A percentile compares a stretch with the other conserved stretches of the same genome.
Conservation (phyloP, 37 sponge, comb jelly and placozoan species). For the Beroe forskalii region DNA sequence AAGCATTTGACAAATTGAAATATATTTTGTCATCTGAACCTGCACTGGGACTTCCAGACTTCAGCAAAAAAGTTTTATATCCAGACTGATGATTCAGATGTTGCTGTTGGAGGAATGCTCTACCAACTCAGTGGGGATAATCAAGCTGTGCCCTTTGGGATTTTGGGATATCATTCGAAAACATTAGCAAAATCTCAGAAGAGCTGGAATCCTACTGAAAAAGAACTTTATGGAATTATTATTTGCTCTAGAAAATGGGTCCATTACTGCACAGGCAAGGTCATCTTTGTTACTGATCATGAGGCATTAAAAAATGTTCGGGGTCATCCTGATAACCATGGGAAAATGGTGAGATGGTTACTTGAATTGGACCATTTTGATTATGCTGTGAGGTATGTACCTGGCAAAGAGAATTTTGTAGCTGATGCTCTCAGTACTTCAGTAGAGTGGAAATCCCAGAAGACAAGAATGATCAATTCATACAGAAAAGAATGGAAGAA, state of each 20-base stretch:
- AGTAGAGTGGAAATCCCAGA: too few species aligned
- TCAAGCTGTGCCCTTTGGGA: too few species aligned
- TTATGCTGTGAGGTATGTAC: background rate
- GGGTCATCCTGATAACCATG: background rate
- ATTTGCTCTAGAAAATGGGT: background rate
- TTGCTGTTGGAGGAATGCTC: slow-evolving; percentile 6
- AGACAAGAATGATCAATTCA: too few species aligned
- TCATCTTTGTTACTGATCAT: background rate
- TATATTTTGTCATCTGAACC: background rate
- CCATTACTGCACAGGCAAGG: background rate
- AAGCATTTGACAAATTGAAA: background rate
- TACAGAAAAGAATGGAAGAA: too few species aligned
- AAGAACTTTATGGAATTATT: background rate
- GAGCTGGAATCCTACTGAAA: background rate
- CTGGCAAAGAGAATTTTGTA: background rate
- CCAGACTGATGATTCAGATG: background rate
- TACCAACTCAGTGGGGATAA: background rate
- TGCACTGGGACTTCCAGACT: background rate
- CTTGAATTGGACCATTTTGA: background rate
- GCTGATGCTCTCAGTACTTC: slow-evolving; percentile 3
- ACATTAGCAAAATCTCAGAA: background rate
- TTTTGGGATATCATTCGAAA: background rate
- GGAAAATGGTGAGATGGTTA: background rate
- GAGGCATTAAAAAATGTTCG: background rate
- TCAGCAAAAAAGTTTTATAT: background rate